Base-by-base conservation (phyloP, 2,888 invertebrate species). In the Himalopsyche anomala region DNA sequence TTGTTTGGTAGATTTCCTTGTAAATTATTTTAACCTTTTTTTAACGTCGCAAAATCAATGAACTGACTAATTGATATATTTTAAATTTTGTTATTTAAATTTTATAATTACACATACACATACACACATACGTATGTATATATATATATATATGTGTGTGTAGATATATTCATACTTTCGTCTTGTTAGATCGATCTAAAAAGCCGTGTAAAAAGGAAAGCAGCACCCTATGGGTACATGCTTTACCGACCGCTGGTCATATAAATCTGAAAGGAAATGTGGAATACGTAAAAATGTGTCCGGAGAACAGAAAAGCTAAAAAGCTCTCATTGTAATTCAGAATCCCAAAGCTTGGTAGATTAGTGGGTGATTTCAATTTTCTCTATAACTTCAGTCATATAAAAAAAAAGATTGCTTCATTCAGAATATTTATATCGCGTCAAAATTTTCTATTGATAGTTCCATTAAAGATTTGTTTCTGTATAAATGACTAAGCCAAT, bases 211-310 rank as follows among this genome's bases (percentile, higher is more conserved):
- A 62, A 62, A 62, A 62, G 19, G 19, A 19, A 62, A 62, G 62
- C 62, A 28, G 62, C 62, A 19, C 62, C 62, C 62, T 62, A 62
- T 28, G 62, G 42, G 38, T 74, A 45, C 83, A 42, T 28, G 74
- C 15, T 19, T 56, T 15, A 19, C 54, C 81, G 79, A 82, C 54
- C 84, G 55, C 81, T 55, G 84, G 81, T 79, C 85, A 79, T 84
- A 86, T 86, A 86, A 86, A 86, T 86, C 84, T 79, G 69, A 74
- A 86, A 62, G 80, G 84, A 84, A 83, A 74, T 86, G 79, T 69
- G 56, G 81, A 51, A 85, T 81, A 81, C 81, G 81, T 82, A 82
- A 82, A 86, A 84, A 86, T 74, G 51, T 82, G 45, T 85, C 80
- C 82, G 36, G 79, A 42, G 28, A 82, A 84, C 81, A 54, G 84